phyloP scores from a whole-genome alignment of 2,888 invertebrate species.

The Harmothoe impar region DNA sequence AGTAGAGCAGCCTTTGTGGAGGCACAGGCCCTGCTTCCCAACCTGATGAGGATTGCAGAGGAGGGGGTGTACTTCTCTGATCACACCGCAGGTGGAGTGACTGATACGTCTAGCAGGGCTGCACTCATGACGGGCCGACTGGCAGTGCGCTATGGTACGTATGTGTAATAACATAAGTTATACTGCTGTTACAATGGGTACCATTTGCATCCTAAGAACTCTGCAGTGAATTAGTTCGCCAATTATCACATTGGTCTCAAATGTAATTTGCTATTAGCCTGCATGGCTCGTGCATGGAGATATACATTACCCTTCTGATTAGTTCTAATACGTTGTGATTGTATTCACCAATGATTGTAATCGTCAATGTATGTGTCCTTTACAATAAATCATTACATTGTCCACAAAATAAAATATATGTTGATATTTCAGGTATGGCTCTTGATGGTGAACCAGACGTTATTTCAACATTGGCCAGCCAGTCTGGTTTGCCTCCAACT shows the following conservation, averaged over 20 bases:
- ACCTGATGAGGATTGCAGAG: not conserved
- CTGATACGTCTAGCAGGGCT: conserved; percentile 26
- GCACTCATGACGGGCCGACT: not conserved
- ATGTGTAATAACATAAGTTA: not conserved
- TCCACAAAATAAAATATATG: no score
- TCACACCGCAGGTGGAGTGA: not conserved
- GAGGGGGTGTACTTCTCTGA: not conserved
- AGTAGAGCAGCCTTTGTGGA: no score
- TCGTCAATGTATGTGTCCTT: no score
- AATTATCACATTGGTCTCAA: no score
- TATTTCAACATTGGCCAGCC: not conserved
- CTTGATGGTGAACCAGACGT: not conserved
- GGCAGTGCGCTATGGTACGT: conserved; percentile 28
- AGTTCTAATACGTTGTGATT: not conserved
- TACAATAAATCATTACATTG: no score
- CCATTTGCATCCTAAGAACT: no score
- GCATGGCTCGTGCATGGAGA: no score
- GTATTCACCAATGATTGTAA: not conserved
- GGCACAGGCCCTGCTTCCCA: not conserved
- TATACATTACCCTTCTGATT: no score
- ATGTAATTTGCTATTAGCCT: no score
- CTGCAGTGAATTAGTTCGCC: no score
- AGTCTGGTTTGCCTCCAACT: conserved; percentile 12
- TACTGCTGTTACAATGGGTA: no score
- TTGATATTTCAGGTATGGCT: conserved; percentile 11